phyloP scores from a whole-genome alignment of 2,888 invertebrate genomes.

The Heteromyza rotundicornis region DNA sequence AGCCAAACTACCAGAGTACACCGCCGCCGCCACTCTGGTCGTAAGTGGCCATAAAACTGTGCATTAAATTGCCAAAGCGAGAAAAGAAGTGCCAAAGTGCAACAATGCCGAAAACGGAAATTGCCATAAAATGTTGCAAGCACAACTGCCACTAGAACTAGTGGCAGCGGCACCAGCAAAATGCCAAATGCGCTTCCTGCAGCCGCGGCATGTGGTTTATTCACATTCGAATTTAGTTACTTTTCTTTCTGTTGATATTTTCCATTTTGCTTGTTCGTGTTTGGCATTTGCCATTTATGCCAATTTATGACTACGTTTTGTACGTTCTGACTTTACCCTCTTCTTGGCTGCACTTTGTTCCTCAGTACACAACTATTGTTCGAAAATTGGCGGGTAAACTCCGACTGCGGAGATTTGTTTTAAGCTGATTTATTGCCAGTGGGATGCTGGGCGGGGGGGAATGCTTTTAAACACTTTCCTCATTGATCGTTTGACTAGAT shows the following conservation, averaged over 20 bases:
- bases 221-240: not conserved
- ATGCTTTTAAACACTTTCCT: too few species aligned
- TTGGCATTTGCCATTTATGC: conserved; percentile 12
- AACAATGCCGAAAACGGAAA: conserved; percentile 24
- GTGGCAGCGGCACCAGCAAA: not conserved
- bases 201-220: not conserved
- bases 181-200: not conserved
- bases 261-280: too few species aligned
- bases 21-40: not conserved
- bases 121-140: conserved; percentile 21
- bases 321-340: conserved; percentile 3
- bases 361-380: too few species aligned
- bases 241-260: too few species aligned
- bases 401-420: too few species aligned
- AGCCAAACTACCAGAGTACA: not conserved
- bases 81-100: conserved; percentile 23
- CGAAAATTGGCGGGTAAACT: too few species aligned
- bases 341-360: too few species aligned
- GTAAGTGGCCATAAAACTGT: conserved; percentile 27
- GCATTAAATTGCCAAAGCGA: conserved; percentile 21
- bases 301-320: conserved; percentile 19
- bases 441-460: too few species aligned
- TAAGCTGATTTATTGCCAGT: too few species aligned
- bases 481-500: too few species aligned
- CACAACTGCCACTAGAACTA: not conserved